Percentiles rank a stretch among this genome's conserved stretches.
phyloP scores from a whole-genome alignment of 2,113 vertebrate species.

The Bubo bubo region DNA sequence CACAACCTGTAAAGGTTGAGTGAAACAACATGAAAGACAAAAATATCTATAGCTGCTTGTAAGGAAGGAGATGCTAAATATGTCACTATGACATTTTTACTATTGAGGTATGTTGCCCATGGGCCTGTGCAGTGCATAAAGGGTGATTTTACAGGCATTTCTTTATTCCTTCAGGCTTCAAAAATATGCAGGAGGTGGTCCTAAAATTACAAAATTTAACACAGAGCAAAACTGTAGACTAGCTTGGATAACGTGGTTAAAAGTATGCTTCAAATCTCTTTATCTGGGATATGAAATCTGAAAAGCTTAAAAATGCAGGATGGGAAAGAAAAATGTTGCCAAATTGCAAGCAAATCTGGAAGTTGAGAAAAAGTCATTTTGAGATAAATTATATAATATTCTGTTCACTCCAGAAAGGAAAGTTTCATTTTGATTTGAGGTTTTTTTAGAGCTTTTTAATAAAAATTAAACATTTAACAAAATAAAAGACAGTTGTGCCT shows the following conservation, averaged over 20 bases:
- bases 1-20: background rate
- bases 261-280: background rate
- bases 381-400: background rate
- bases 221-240: background rate
- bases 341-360: background rate
- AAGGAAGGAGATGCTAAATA: background rate
- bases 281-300: background rate
- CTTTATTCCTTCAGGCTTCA: background rate
- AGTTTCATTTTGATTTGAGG: background rate
- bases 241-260: background rate
- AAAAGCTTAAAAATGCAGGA: background rate
- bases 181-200: background rate
- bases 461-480: background rate
- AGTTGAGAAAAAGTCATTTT: background rate
- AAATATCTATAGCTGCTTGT: background rate
- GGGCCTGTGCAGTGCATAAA: background rate
- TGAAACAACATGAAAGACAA: background rate
- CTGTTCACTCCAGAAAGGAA: background rate
- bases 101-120: background rate
- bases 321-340: background rate
- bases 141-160: background rate
- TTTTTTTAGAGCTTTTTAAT: background rate
- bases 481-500: background rate
- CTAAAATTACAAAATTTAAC: background rate
- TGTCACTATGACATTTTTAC: background rate